phyloP scores from a whole-genome alignment of 2,888 invertebrate genomes.

The Apamea monoglypha region DNA sequence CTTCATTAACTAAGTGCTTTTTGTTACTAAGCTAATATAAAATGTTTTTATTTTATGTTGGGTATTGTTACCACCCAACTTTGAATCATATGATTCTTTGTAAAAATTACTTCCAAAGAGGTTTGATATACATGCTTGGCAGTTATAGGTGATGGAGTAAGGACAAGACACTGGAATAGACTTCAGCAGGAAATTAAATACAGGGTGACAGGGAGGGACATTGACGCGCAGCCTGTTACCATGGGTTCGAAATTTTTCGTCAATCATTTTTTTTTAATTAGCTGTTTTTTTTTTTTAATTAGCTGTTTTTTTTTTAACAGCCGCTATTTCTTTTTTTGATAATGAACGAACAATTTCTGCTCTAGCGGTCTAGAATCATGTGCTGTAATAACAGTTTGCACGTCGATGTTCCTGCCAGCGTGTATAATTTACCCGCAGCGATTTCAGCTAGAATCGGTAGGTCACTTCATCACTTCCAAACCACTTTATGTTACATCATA shows the following conservation, averaged over 20 bases:
- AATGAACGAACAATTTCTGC: too few species aligned
- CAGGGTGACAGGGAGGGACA: background rate
- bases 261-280: too few species aligned
- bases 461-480: background rate
- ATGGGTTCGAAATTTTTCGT: background rate
- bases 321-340: too few species aligned
- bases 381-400: too few species aligned
- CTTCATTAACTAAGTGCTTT: constrained; percentile 23
- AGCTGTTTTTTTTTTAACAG: background rate
- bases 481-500: background rate
- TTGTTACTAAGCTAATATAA: constrained; percentile 10
- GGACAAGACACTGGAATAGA: background rate
- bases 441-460: background rate
- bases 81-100: background rate
- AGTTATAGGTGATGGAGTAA: background rate
- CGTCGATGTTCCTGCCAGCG: too few species aligned
- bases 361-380: too few species aligned
- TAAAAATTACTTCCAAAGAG: background rate
- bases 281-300: too few species aligned
- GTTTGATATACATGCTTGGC: background rate
- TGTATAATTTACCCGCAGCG: background rate
- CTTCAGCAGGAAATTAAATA: background rate
- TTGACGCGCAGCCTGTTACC: background rate
- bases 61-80: background rate
- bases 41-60: background rate